Evolutionary conservation across 2,113 vertebrate species (phyloP), one percentile per base, ranked within the genome.

Genomic region (Ahaetulla prasina): DNA sequence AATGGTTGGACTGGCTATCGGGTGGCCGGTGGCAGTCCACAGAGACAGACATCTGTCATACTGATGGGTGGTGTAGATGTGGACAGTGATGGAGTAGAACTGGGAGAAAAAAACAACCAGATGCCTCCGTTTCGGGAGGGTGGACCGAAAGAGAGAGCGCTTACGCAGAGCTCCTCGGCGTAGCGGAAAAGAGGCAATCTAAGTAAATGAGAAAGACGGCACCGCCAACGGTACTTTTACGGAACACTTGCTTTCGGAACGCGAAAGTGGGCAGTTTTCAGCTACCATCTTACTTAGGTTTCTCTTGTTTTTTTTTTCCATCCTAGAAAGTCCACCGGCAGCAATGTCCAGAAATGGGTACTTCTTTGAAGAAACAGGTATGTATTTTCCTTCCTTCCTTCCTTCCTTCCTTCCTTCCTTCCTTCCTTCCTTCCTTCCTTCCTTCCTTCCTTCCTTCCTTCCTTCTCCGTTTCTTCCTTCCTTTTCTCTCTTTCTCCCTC

Each of bases 291-390:
- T 9, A 91, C 11, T 85, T 30, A 74, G 54, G 39, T 63, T 55
- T 39, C 52, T 91, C 0, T 87, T n/a, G n/a, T n/a, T 1, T n/a
- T 50, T 43, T 45, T 49, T 47, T 55, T 45, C 93, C 90, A 52
- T 4, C 8, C 49, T 86, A 97, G 97, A 97, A 87, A 97, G 96
- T 92, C 97, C 97, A 89, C 95, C 97, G 87, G 95, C 97, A 85
- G 96, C 96, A 10, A 98, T 98, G 97, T 98, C 98, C 80, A 98
- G 98, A 95, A 98, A 98, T 97, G 98, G 98, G 95, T 98, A 97
- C 95, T 97, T 97, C 94, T 97, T 98, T 94, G 98, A 98, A 95
- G 98, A 98, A 94, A 98, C 98, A 95, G 98, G 98, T 98, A 98
- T 99, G 98, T 98, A 95, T 94, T 63, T 4, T 4, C 23, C 23